Evolutionary conservation across 2,113 vertebrate genomes (phyloP), one percentile per base, ranked within the genome.

Genomic region (Sylvietta virens): DNA sequence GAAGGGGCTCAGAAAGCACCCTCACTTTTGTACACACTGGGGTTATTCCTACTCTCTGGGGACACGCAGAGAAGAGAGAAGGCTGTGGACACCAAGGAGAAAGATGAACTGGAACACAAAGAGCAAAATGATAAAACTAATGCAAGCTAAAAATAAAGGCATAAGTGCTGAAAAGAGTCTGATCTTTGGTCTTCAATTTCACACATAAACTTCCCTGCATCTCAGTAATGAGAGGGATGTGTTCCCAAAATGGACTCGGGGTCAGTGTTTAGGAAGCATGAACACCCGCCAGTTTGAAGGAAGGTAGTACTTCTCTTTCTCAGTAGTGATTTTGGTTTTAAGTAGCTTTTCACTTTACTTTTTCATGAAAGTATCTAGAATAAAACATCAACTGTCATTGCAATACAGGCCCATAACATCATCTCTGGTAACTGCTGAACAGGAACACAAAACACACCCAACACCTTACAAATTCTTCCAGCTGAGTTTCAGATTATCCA

Each of bases 141-240:
- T 1, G 0, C 1, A 2, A 64, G 37, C 15, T 57, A 22, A 60
- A 53, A 60, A 71, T 31, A 50, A 78, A 28, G 5, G n/a, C 0
- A 19, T 21, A 39, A 78, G 18, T 3, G 8, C 19, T 48, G 27
- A 18, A 31, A 60, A 58, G 2, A 15, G 54, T 12, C 22, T 72
- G 28, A 82, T 53, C 22, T 64, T 62, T 23, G 13, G 28, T 79
- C 71, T 93, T 76, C 13, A 64, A 17, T 35, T 35, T 76, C 5
- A 8, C 19, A 48, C 15, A 18, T 17, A 9, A 56, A 42, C 23
- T 66, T 66, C 64, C n/a, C 37, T 9, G 9, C 53, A 31, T 17
- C 16, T 28, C 53, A 3, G 1, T 66, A 82, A 40, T 1, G 5
- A 62, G 42, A 66, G 11, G 9, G 40, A 81, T 7, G 10, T 31